Evolutionary conservation across 2,888 invertebrate species (phyloP), one percentile per base, ranked within the genome.

Genomic region (Drosophila anomalipes): DNA sequence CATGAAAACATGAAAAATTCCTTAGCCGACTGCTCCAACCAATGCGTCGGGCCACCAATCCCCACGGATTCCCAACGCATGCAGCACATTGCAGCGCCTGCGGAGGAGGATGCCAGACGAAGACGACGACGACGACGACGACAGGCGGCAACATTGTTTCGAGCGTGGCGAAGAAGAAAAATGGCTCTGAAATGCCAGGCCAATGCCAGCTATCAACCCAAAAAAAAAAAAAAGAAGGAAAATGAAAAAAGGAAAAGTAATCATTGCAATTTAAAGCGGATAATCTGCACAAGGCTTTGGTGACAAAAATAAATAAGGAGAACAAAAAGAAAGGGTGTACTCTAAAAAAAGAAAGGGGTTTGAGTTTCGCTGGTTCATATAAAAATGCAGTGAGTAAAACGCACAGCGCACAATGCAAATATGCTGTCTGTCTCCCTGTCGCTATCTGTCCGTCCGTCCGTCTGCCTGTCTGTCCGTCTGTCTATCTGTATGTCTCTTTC

Each of bases 191-290:
- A 90, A 83, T 87, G 85, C 83, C 86, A 75, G 83, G 66, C 79
- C 81, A 75, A 71, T 77, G 70, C 77, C 65, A 71, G 53, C 75
- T 74, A 69, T 77, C 67, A 74, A 63, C 63, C 28, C 39, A 66
- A 60, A 22, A 62, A 41, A 22, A 57, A 28, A 32, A 22, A 69
- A 70, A 65, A 57, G n/a, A n/a, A 22, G 22, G 22, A 22, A 22
- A 22, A 22, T 1, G 22, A 22, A 60, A 26, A 16, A 26, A 22
- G 39, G 62, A 75, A 70, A 91, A 89, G 90, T 90, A 92, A 92
- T 91, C 92, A 91, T 91, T 92, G 91, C 90, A 92, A 91, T 91
- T 91, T 92, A 92, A 91, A 92, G 91, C 90, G 87, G 91, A 92
- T 91, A 91, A 91, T 91, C 92, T 90, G 87, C 87, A 77, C 79